Evolutionary conservation across 2,888 invertebrate genomes (phyloP), one percentile per base, ranked within the genome.

Genomic region (Miltochrista miniata): DNA sequence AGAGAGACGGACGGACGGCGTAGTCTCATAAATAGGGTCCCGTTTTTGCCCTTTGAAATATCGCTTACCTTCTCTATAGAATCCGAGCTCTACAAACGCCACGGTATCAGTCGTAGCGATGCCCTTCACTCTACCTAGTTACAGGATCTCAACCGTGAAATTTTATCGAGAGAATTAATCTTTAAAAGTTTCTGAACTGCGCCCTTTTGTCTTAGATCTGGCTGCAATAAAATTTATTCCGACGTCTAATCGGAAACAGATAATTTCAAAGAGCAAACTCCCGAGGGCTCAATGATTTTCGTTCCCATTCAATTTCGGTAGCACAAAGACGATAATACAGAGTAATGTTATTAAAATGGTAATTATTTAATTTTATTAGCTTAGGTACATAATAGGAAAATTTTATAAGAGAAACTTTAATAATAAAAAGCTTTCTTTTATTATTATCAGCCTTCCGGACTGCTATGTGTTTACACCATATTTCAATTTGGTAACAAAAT

Each of bases 131-230:
- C 79, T 59, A 63, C 63, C 81, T 81, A 83, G 83, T 81, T 79
- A 79, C 72, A 81, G 73, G 70, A 80, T 74, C 80, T 83, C 79
- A 80, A 83, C 81, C 86, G 87, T 85, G 85, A 87, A 90, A 88
- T 90, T 89, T 89, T 89, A 90, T 90, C 90, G 80, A 72, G 76
- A 79, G 84, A 88, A 90, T 90, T 88, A 90, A 90, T 90, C 90
- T 88, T 76, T 67, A 84, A 83, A 85, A 88, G 79, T 87, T 85
- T 75, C 72, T 74, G 76, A 63, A 63, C 62, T 64, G 64, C 68
- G 79, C 79, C 82, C 85, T 82, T 85, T 90, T 87, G 81, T 87
- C 87, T 87, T 76, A 81, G 74, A 77, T 78, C 75, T 78, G 76
- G 69, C 74, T 76, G 73, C 74, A 85, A 81, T 83, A 81, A 83